Evolutionary conservation across 2,888 invertebrate species (phyloP).

Genomic region (Melieria picta): DNA sequence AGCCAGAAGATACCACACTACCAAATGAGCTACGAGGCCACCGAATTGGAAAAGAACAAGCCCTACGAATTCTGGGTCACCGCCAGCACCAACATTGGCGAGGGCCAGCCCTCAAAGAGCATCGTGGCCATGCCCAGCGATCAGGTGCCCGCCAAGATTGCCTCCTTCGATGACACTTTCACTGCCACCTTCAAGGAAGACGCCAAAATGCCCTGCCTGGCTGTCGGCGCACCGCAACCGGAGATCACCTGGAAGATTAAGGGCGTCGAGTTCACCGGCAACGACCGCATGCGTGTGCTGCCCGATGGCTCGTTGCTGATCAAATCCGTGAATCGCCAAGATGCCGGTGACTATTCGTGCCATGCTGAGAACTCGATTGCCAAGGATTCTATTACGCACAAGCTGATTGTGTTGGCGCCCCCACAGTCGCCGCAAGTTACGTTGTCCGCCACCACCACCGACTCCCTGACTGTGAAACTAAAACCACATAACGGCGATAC

Average conservation of each 20-base stretch:
- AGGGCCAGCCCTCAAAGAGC: constrained; percentile 89
- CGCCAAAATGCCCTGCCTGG: constrained; percentile 88
- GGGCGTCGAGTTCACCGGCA: constrained; percentile 80
- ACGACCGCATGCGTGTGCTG: constrained; percentile 83
- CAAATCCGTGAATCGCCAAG: constrained; percentile 86
- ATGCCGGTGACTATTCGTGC: constrained; percentile 95
- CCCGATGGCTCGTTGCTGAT: constrained; percentile 93
- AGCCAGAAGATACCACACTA: constrained; percentile 84
- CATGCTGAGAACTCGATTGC: constrained; percentile 93
- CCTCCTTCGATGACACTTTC: constrained; percentile 94
- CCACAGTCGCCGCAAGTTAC: constrained; percentile 81
- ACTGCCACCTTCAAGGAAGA: constrained; percentile 92
- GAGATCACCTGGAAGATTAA: constrained; percentile 90
- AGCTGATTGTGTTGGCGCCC: constrained; percentile 82
- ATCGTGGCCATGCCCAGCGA: constrained; percentile 84
- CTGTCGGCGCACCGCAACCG: constrained; percentile 91
- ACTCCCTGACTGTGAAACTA: constrained; percentile 77
- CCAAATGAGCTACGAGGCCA: constrained; percentile 88
- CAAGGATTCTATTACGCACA: constrained; percentile 90
- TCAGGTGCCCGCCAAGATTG: constrained; percentile 89
- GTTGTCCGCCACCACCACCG: constrained; percentile 79
- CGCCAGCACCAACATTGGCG: constrained; percentile 92
- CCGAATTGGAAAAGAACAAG: constrained; percentile 81
- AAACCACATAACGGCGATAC: constrained; percentile 80
- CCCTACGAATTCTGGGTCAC: constrained; percentile 96